Evolutionary conservation across 2,888 invertebrate species (phyloP), one percentile per base, ranked within the genome.

Genomic region (Lasius fuliginosus): DNA sequence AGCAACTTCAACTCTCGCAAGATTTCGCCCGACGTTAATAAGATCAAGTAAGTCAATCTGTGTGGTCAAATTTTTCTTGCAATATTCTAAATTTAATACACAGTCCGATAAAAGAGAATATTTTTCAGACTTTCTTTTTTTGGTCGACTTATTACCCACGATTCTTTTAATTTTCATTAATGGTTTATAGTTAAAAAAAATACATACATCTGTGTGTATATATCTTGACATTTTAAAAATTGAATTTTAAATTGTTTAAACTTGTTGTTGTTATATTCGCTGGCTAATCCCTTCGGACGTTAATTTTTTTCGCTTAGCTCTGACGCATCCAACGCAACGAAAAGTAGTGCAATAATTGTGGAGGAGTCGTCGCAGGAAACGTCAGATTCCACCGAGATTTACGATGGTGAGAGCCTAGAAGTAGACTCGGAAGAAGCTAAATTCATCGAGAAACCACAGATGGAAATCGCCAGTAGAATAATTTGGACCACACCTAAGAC

Each of bases 401-500:
- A 92, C 40, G 87, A 89, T 1, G 89, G 84, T 1, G 91, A 92
- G 11, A 92, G 85, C 82, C 65, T 89, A 4, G 92, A 93, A 49
- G 46, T 87, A 1, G 88, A 88, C 56, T 75, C 88, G 2, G 88
- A 91, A 8, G 79, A 88, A 4, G 74, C 46, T 12, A 90, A 89
- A 36, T 18, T 74, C 0, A 76, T 84, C 3, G 90, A 88, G 5
- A 88, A 84, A 4, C 40, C 79, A 1, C 83, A 53, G 53, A 69
- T 42, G 77, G 89, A 90, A 82, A 65, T 90, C 0, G 87, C 91
- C 0, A 93, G 92, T 83, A 90, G 81, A 58, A 91, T 94, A 11
- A 81, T 92, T 0, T 93, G 92, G 93, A 93, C 94, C 0, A 94
- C 93, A 15, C 90, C 92, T 9, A 90, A 85, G 69, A 56, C 82